A percentile compares a stretch with the other conserved stretches of the same genome.
These are phyloP conservation scores for Amiota minor DNA, from an alignment of 2,888 invertebrate genomes.

Conservation along the genomic window DNA sequence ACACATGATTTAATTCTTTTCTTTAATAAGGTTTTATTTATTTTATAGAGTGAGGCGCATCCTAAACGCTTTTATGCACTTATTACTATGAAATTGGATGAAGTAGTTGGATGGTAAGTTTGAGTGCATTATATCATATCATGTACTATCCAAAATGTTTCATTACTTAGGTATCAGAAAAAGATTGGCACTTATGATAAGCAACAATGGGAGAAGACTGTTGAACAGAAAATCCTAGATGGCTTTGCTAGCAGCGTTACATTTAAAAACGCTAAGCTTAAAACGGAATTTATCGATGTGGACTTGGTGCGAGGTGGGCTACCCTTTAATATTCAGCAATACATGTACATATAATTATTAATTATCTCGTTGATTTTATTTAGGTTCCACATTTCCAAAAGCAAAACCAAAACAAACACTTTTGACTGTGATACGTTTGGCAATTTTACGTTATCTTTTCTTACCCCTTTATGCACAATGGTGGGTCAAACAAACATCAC, in stretches of 20 bases:
- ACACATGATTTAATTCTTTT: too few species aligned
- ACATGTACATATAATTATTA: neutral
- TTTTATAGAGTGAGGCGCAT: constrained; percentile 43
- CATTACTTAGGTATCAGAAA: constrained; percentile 85
- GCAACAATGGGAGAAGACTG: constrained; percentile 96
- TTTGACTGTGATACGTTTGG: constrained; percentile 87
- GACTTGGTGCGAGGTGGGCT: constrained; percentile 91
- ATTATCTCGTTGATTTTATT: constrained; percentile 3
- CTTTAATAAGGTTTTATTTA: constrained; percentile 1
- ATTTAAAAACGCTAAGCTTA: constrained; percentile 84
- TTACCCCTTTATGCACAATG: constrained; percentile 89
- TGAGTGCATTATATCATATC: constrained; percentile 13
- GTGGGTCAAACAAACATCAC: constrained; percentile 93
- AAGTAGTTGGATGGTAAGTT: constrained; percentile 73
- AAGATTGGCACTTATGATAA: constrained; percentile 98
- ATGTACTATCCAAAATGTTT: neutral
- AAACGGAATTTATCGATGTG: constrained; percentile 95
- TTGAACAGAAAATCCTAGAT: constrained; percentile 91
- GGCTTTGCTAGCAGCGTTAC: constrained; percentile 85
- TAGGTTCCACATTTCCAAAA: constrained; percentile 96
- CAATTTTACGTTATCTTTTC: constrained; percentile 85
- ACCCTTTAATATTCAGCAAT: neutral
- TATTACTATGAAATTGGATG: constrained; percentile 74
- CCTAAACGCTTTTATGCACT: constrained; percentile 59
- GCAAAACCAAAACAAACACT: constrained; percentile 95